Evolutionary conservation across 1,140 invertebrate species (phyloP), one percentile per base, ranked within the genome.

Genomic region (Leptestheria dahalacensis): DNA sequence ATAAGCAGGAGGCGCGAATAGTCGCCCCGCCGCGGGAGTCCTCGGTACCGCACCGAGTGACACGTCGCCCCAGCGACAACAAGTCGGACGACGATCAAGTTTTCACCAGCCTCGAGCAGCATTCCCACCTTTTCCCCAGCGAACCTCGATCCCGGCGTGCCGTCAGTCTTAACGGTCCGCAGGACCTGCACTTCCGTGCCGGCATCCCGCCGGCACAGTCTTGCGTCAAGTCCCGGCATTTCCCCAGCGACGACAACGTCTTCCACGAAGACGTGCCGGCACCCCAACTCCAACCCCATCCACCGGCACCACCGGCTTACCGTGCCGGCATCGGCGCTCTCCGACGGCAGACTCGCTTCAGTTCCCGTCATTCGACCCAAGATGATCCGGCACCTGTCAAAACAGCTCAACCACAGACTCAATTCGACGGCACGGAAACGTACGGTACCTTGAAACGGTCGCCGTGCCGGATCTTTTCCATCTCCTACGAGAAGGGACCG

Each of bases 401-500:
- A 41, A 6, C 33, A 41, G 15, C 33, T 15, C 33, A 41, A 9
- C 15, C 33, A 6, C 33, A 41, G 33, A 6, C 33, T 41, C 15
- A 6, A 41, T 9, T 9, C 33, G 23, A 10, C 2, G 53, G 18
- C 26, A 29, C 41, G 48, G 29, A 33, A 29, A 25, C 47, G 15
- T 62, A 56, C 48, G 66, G 66, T 48, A 70, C 69, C 23, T 66
- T 66, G 20, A 68, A 67, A 52, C 62, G 61, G 2, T 64, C 68
- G 26, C 65, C 63, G 12, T 61, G 67, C 18, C 63, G 58, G 10
- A 64, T 66, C 55, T 63, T 64, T 46, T 65, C 57, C 6, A 67
- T 76, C 2, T 67, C 67, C 1, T 73, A 76, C 41, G 65, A 72
- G 61, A 77, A 77, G 65, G 75, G 75, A 6, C 59, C 53, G n/a